Evolutionary conservation across 2,797 vertebrate genomes (phyloP), one percentile per base, ranked within the genome.

Genomic region (Trachurus trachurus): DNA sequence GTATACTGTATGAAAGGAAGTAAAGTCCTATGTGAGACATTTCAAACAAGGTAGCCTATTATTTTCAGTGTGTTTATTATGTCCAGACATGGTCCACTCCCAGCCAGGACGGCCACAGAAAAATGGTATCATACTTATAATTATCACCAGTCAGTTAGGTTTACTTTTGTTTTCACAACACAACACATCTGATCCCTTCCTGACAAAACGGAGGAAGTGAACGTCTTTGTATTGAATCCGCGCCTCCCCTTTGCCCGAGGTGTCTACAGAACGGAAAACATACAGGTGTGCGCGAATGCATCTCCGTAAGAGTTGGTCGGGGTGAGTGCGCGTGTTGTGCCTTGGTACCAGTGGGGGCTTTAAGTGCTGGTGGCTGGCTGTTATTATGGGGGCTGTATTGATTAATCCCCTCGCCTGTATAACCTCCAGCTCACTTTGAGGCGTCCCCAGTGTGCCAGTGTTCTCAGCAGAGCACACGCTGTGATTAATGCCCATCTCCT

Each of bases 401-500:
- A 97, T 98, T 96, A 96, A 97, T 97, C 96, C 94, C 94, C 93
- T 94, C 87, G 95, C 94, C 95, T 81, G 91, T 92, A 94, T 96
- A 96, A 96, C 95, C 96, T 97, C 96, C 93, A 93, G 95, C 94
- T 96, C 96, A 95, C 96, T 96, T 96, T 94, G 95, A 95, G 95
- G 83, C 71, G 93, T 95, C 94, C 87, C 92, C 94, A 92, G 96
- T 86, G 96, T 96, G 89, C 83, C 69, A 42, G 80, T 92, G 94
- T 95, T 96, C 95, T 92, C 88, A 66, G 86, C 88, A 73, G 88
- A 90, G 88, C 89, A 73, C 95, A 96, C 94, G 93, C 90, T 92
- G 90, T 97, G 96, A 98, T 97, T 96, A 97, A 98, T 96, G 95
- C 94, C 93, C 95, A 96, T 96, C 95, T 96, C 84, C 73, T 84